A percentile compares a stretch with the other conserved stretches of the same genome.
phyloP scores from a whole-genome alignment of 2,797 vertebrate genomes.

The Phaenicophaeus curvirostris region DNA sequence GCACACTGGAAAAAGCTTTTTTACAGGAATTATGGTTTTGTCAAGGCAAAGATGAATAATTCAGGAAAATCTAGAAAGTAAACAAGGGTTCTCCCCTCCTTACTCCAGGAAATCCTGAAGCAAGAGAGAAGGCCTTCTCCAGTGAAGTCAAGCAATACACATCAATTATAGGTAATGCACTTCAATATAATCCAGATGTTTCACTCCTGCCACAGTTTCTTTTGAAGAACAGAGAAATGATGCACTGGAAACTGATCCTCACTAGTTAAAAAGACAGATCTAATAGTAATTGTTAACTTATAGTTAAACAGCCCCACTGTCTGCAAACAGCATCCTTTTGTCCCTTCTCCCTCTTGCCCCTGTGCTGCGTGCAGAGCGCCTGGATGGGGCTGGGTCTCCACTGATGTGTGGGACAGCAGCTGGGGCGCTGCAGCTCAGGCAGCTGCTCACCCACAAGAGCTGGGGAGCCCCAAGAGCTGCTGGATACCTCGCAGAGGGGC shows the following conservation, averaged over 20 bases:
- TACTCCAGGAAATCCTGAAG: background rate
- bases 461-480: background rate
- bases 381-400: background rate
- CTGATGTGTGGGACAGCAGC: accelerated
- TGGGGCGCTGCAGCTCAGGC: background rate
- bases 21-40: background rate
- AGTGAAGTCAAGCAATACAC: background rate
- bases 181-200: background rate
- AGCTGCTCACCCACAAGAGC: background rate
- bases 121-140: background rate
- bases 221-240: background rate
- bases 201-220: background rate
- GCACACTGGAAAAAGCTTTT: background rate
- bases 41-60: background rate
- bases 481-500: background rate
- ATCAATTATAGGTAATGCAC: background rate
- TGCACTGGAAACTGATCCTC: background rate
- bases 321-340: background rate
- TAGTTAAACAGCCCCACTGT: background rate
- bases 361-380: accelerated
- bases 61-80: background rate
- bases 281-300: background rate
- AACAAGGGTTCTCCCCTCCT: background rate
- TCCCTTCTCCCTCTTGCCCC: background rate
- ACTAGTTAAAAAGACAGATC: background rate